Evolutionary conservation across 2,888 invertebrate genomes (phyloP), one percentile per base, ranked within the genome.

Genomic region (Microctonus brassicae): DNA sequence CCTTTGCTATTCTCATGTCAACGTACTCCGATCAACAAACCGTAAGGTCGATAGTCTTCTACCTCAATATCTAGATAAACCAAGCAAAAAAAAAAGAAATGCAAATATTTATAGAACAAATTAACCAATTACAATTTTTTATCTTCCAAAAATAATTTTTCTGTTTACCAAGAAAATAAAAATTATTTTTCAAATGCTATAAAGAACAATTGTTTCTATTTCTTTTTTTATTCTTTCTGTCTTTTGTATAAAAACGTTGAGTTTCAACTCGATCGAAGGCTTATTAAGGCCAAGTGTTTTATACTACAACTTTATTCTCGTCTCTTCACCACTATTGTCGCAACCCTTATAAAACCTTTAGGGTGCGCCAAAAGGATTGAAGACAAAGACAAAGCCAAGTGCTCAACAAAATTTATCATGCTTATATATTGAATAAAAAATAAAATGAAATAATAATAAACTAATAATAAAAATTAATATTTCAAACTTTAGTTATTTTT

Each of bases 221-320:
- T 26, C 2, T 36, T 36, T 36, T 36, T 36, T 10, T 13, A n/a
- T 13, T 39, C 11, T 11, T 13, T 11, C 13, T n/a, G 2, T n/a
- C n/a, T n/a, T n/a, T 47, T 47, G 20, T 17, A n/a, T 47, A 1
- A 17, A 47, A 20, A 47, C 17, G 5, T 6, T 47, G 47, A n/a
- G 47, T 17, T 17, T 17, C 20, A 20, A 17, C 47, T 17, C 77
- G 80, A 83, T 84, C 83, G 83, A 83, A 81, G 78, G 76, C 81
- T 84, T 83, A 85, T 85, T 85, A 84, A 83, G 84, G 83, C 82
- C 83, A 83, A 84, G 84, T 81, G 78, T 81, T 83, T 81, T 83
- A 79, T 17, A n/a, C 20, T 47, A 7, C 47, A 20, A 47, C 47
- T 47, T 20, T 17, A 47, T 17, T 77, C n/a, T n/a, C n/a, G n/a